phyloP scores from a whole-genome alignment of 1,140 invertebrate species.

The Leptonema lineaticorne region DNA sequence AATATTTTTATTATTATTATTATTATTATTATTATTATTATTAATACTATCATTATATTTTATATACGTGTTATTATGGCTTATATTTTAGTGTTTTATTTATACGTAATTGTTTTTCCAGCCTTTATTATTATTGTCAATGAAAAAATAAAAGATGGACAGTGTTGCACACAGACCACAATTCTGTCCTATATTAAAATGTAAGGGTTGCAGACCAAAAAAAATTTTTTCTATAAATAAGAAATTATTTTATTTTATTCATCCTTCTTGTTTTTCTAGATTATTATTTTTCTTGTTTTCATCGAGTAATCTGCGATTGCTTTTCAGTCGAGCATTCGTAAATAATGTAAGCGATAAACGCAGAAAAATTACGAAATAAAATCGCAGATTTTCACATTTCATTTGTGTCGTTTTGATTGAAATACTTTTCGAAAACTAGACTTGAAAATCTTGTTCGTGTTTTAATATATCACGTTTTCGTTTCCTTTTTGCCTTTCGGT shows the following conservation, averaged over 20 bases:
- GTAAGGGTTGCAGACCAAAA: not conserved
- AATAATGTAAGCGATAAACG: not conserved
- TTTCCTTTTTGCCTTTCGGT: no score
- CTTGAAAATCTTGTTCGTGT: slow-evolving; percentile 8
- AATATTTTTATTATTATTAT: slow-evolving; percentile 6
- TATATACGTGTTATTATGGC: not conserved
- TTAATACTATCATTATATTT: slow-evolving; percentile 1
- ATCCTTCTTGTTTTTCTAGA: no score
- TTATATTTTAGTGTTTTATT: not conserved
- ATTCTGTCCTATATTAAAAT: not conserved
- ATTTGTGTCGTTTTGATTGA: no score
- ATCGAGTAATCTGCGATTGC: no score
- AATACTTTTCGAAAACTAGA: no score
- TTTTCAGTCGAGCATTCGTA: no score
- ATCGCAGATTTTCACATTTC: no score
- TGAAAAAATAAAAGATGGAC: not conserved
- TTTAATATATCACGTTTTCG: no score
- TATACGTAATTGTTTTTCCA: not conserved
- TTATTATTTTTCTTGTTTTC: no score
- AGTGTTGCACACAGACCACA: slow-evolving; percentile 1
- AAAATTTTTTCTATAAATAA: not conserved
- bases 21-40: not conserved
- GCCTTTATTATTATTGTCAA: not conserved
- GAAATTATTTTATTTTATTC: no score
- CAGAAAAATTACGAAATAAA: no score